These are phyloP conservation scores for Drosophila funebris DNA, from an alignment of 1,140 invertebrate genomes.

Conservation along the genomic window DNA sequence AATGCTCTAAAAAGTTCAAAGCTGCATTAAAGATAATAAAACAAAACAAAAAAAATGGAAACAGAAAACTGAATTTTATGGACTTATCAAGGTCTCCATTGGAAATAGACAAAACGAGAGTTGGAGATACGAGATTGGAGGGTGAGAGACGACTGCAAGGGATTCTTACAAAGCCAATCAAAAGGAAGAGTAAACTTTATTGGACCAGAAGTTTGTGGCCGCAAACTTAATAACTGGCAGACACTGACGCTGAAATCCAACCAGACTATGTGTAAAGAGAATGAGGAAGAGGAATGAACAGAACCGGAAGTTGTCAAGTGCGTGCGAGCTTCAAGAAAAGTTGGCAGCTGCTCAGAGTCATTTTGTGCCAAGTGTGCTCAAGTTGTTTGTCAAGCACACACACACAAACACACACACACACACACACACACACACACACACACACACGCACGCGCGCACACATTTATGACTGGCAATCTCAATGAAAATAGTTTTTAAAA, in stretches of 20 bases:
- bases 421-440: conserved; percentile 5
- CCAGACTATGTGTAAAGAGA: neutral
- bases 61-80: conserved; percentile 14
- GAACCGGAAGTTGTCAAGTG: conserved; percentile 60
- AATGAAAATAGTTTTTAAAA: conserved; percentile 36
- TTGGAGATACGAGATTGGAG: neutral
- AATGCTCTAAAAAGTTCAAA: conserved; percentile 1
- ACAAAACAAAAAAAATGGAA: neutral
- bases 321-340: conserved; percentile 40
- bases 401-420: conserved; percentile 25
- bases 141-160: neutral
- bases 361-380: conserved; percentile 43
- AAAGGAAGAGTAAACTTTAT: conserved; percentile 65
- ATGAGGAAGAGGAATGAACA: neutral
- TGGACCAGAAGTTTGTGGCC: conserved; percentile 62
- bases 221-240: conserved; percentile 70
- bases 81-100: conserved; percentile 15
- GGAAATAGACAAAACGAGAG: neutral
- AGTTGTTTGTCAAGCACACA: conserved; percentile 43
- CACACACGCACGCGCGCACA: conserved; percentile 9
- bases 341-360: conserved; percentile 39
- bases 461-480: neutral
- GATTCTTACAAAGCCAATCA: conserved; percentile 53
- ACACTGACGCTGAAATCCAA: conserved; percentile 19
- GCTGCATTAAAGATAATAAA: neutral